Percentiles rank a stretch among this genome's conserved stretches.
phyloP scores from a whole-genome alignment of 2,113 vertebrate genomes.

The Bothrops jararaca region DNA sequence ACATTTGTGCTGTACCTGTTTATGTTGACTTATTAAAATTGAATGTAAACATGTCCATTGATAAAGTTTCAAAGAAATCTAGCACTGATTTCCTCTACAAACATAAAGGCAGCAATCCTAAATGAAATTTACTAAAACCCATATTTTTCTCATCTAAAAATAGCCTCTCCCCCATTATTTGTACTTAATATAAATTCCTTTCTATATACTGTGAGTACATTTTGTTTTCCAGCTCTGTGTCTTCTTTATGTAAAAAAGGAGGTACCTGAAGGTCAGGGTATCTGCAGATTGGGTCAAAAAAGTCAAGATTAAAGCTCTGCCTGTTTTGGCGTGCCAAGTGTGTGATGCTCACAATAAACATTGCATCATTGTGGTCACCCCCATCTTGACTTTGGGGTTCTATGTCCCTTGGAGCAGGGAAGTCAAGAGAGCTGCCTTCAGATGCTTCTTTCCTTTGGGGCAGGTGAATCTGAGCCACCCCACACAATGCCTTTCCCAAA shows the following conservation, averaged over 20 bases:
- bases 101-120: background rate
- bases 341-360: background rate
- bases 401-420: background rate
- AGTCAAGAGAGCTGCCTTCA: background rate
- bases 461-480: background rate
- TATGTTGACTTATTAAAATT: background rate
- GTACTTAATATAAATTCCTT: background rate
- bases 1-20: background rate
- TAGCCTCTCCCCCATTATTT: background rate
- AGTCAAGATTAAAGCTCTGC: background rate
- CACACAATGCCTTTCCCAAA: background rate
- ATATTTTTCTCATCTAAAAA: background rate
- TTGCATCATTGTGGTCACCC: background rate
- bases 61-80: background rate
- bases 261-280: background rate
- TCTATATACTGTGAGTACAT: background rate
- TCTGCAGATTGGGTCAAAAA: background rate
- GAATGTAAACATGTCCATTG: background rate
- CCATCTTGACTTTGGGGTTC: background rate
- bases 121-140: background rate
- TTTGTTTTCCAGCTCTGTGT: background rate
- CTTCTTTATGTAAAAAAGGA: background rate
- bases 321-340: background rate
- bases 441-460: background rate
- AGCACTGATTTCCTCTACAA: background rate